Percentiles rank a stretch among this genome's conserved stretches.
Evolutionary conservation across 2,888 invertebrate genomes (phyloP).

Genomic region (Hydraecia micacea): DNA sequence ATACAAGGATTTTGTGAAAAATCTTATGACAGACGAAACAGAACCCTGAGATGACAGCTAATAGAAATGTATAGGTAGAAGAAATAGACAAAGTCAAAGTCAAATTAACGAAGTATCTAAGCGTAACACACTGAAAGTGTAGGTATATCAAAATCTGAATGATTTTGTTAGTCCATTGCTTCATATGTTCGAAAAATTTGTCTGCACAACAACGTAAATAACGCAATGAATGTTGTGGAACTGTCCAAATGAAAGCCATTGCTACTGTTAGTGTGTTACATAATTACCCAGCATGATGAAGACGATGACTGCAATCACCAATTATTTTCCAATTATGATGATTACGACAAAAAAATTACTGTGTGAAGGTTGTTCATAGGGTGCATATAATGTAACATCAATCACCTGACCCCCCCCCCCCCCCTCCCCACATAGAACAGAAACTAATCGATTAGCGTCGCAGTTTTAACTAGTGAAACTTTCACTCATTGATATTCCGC

Average conservation of each 20-base stretch:
- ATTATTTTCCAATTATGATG: neutral
- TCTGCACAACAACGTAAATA: too few species aligned
- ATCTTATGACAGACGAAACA: neutral
- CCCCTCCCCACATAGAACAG: neutral
- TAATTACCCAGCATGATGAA: too few species aligned
- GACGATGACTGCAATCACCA: neutral
- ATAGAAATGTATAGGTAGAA: neutral
- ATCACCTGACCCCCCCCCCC: too few species aligned
- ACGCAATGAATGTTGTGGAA: too few species aligned
- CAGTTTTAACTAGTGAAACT: conserved; percentile 27
- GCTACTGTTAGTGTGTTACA: too few species aligned
- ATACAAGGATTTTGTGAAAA: neutral
- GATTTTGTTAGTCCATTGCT: too few species aligned
- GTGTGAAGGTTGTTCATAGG: neutral
- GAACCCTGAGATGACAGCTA: neutral
- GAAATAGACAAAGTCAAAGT: neutral
- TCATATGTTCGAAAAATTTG: too few species aligned
- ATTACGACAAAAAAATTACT: neutral
- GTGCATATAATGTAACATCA: neutral
- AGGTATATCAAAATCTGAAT: too few species aligned
- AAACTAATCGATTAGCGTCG: neutral
- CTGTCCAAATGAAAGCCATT: too few species aligned
- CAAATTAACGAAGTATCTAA: neutral
- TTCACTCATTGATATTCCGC: conserved; percentile 33
- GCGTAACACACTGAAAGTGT: too few species aligned